Conservation (phyloP, 2,797 vertebrate genomes). For the Cichlasoma orientale region DNA sequence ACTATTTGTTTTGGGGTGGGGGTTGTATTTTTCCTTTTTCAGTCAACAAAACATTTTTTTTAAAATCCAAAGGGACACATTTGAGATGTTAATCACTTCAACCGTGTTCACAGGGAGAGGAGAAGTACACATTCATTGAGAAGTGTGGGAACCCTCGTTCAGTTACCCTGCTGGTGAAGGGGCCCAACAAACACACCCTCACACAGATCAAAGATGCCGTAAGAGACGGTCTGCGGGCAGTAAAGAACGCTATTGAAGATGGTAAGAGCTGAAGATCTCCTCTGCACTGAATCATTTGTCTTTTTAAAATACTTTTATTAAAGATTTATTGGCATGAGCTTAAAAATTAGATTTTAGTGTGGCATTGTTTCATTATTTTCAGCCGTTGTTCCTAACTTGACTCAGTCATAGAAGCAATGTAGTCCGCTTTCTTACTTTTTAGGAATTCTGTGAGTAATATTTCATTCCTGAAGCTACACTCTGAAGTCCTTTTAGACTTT, state of each 20-base stretch:
- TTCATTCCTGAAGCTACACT: fast-evolving
- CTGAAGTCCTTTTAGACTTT: background rate
- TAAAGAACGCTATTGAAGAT: conserved; percentile 96
- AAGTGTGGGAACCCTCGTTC: conserved; percentile 94
- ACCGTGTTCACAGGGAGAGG: conserved; percentile 86
- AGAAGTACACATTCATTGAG: conserved; percentile 85
- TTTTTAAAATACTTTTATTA: background rate
- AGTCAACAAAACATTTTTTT: background rate
- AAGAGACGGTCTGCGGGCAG: conserved; percentile 92
- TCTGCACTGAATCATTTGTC: background rate
- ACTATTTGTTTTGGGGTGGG: background rate
- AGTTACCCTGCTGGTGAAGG: conserved; percentile 85
- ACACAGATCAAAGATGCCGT: conserved; percentile 96
- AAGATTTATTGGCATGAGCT: background rate
- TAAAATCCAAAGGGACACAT: background rate
- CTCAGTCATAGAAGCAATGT: too few relatives aligned
- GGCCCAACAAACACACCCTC: conserved; percentile 96
- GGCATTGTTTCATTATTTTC: too few relatives aligned
- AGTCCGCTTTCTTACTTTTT: fast-evolving
- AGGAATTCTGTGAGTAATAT: background rate
- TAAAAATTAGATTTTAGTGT: too few relatives aligned
- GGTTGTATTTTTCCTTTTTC: fast-evolving
- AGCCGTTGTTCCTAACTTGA: too few relatives aligned
- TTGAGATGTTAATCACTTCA: background rate
- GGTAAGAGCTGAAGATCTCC: conserved; percentile 73